phyloP scores from a whole-genome alignment of 2,113 vertebrate genomes.

The Perca fluviatilis region DNA sequence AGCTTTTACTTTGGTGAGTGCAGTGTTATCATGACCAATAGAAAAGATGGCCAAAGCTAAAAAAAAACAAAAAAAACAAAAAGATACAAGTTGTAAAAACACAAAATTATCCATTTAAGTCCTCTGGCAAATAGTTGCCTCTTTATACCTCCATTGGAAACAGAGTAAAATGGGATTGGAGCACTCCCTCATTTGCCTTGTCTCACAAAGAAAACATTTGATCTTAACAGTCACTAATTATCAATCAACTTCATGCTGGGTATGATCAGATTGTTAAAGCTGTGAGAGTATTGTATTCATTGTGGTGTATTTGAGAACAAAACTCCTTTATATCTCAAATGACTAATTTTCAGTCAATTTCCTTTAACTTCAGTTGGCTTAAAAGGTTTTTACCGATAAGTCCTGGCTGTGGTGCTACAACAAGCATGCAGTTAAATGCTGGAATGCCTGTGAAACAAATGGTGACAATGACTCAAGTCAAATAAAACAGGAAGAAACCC shows the following conservation, averaged over 20 bases:
- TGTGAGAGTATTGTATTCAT: background rate
- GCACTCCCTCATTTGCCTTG: no score
- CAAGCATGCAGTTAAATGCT: background rate
- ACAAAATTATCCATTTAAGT: no score
- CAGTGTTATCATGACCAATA: no score
- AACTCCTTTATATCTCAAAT: background rate
- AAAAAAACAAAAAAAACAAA: no score
- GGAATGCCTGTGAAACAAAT: background rate
- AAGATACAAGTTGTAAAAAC: no score
- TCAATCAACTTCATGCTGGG: background rate
- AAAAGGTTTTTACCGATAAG: background rate
- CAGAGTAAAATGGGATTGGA: no score
- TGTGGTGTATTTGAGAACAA: background rate
- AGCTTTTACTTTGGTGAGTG: background rate
- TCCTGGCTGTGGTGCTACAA: background rate
- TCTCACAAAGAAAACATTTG: no score
- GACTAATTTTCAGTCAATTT: background rate
- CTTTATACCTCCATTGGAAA: no score
- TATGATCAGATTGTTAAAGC: background rate
- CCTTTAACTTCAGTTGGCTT: background rate
- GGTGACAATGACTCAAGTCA: background rate
- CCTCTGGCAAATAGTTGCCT: no score
- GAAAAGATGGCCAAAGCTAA: no score
- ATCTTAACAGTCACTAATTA: conserved; percentile 5
- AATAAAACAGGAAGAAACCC: background rate